These are phyloP conservation scores for Netelia inedita DNA, from an alignment of 2,888 invertebrate species.

Conservation along the genomic window DNA sequence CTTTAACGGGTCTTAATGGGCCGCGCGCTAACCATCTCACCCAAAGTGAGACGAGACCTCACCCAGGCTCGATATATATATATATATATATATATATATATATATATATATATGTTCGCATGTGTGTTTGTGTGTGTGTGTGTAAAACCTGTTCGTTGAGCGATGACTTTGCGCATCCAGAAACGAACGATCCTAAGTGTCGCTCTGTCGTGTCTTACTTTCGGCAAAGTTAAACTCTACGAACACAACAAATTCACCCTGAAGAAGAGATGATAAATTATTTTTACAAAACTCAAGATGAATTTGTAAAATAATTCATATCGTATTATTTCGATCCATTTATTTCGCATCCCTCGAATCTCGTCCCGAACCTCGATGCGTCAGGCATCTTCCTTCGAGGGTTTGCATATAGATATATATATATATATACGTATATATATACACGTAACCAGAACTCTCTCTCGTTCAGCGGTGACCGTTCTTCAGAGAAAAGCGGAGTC, in stretches of 20 bases:
- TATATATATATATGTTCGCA: conserved; percentile 29
- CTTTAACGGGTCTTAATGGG: conserved; percentile 73
- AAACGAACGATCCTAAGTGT: conserved; percentile 1
- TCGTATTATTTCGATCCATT: conserved; percentile 6
- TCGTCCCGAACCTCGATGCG: conserved; percentile 13
- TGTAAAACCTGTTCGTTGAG: conserved; percentile 55
- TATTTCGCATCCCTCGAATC: neutral
- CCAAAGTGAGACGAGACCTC: conserved; percentile 66
- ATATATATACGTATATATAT: conserved; percentile 17
- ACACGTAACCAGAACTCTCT: conserved; percentile 47
- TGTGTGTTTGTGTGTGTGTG: neutral
- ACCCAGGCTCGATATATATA: conserved; percentile 40
- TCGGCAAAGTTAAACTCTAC: neutral
- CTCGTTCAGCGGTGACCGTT: conserved; percentile 57
- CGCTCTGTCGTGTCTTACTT: neutral
- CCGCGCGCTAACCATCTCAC: conserved; percentile 71
- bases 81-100: conserved; percentile 18
- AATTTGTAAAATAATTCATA: conserved; percentile 4
- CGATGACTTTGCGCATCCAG: conserved; percentile 41
- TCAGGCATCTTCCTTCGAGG: neutral
- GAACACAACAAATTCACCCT: neutral
- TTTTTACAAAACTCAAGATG: neutral
- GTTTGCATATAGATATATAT: neutral
- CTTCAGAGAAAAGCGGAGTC: conserved; percentile 81
- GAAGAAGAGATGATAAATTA: neutral